Evolutionary conservation across 2,797 vertebrate species (phyloP).

Genomic region (Yasuhikotakia modesta): DNA sequence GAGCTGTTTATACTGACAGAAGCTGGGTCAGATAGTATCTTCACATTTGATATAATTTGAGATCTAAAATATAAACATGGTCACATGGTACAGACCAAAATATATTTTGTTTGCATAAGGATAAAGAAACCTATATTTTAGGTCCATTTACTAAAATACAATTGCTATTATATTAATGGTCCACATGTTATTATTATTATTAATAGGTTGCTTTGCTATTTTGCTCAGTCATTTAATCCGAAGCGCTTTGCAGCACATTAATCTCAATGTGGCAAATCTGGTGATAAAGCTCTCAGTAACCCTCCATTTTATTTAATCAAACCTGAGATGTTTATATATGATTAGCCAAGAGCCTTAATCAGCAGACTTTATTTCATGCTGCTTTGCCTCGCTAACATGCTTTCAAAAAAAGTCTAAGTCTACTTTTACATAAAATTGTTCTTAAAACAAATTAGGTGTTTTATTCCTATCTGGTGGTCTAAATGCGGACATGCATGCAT

Average conservation of each 20-base stretch:
- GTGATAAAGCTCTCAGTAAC: neutral
- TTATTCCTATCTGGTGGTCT: conserved; percentile 5
- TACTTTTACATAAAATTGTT: neutral
- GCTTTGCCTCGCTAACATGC: neutral
- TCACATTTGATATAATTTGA: neutral
- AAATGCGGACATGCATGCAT: neutral
- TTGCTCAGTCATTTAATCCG: neutral
- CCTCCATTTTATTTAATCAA: conserved; percentile 13
- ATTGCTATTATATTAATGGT: too few species aligned
- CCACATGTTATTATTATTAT: too few species aligned
- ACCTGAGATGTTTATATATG: conserved; percentile 12
- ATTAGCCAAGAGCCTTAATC: neutral
- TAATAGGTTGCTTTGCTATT: neutral
- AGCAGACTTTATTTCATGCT: neutral
- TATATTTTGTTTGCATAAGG: too few species aligned
- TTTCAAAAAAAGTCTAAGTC: too few species aligned
- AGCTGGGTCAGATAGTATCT: neutral
- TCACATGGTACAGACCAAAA: too few species aligned
- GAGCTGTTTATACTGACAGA: neutral
- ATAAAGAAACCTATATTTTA: too few species aligned
- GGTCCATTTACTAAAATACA: too few species aligned
- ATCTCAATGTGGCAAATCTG: conserved; percentile 18
- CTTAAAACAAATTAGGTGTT: neutral
- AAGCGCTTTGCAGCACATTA: neutral
- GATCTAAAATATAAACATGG: too few species aligned